Conservation (phyloP, 2,797 vertebrate genomes). For the Bufotes viridis region DNA sequence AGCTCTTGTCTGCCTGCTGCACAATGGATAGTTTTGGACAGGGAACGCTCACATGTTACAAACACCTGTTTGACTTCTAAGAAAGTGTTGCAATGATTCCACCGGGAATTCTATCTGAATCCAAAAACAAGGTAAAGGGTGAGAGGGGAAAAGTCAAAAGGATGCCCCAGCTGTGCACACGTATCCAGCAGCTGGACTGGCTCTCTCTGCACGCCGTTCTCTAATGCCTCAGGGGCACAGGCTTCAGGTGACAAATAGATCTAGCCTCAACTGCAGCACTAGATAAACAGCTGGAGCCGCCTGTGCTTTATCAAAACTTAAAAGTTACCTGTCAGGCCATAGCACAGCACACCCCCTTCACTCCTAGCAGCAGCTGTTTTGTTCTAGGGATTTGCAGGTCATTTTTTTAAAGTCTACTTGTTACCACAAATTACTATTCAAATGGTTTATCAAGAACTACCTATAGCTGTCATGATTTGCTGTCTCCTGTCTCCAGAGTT, state of each 20-base stretch:
- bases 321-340: conserved; percentile 4
- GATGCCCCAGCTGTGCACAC: conserved; percentile 41
- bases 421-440: conserved; percentile 31
- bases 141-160: conserved; percentile 36
- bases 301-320: conserved; percentile 6
- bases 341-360: neutral
- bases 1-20: neutral
- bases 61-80: conserved; percentile 48
- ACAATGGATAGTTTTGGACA: conserved; percentile 8
- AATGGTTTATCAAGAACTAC: conserved; percentile 28
- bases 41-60: conserved; percentile 37
- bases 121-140: conserved; percentile 36
- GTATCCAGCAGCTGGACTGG: conserved; percentile 38
- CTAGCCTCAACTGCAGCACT: conserved; percentile 11
- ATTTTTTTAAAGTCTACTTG: conserved; percentile 37
- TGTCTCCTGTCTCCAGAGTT: neutral
- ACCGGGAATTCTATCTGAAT: conserved; percentile 27
- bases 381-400: conserved; percentile 45
- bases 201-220: conserved; percentile 34
- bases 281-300: conserved; percentile 43
- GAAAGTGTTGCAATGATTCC: conserved; percentile 32
- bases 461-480: neutral
- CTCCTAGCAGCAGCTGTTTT: conserved; percentile 29
- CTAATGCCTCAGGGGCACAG: conserved; percentile 11
- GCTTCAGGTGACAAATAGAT: conserved; percentile 51